Evolutionary conservation across 23 tunicate species (phyloP).

Genomic region (Ciona savignyi): DNA sequence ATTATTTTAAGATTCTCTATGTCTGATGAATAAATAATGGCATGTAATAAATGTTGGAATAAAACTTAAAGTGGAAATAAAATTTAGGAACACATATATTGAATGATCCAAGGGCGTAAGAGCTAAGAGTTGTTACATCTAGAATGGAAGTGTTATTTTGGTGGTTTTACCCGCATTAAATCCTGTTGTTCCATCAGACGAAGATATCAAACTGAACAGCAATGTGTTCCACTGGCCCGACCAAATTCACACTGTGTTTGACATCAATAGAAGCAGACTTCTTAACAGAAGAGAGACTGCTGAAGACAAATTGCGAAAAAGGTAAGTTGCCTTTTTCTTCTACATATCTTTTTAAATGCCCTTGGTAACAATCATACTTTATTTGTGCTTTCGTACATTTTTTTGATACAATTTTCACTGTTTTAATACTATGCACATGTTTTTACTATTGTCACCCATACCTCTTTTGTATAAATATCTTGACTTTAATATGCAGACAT

Average conservation of each 20-base stretch:
- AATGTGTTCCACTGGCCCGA: conserved; percentile 97
- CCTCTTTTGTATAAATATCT: not conserved
- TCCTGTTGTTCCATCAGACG: conserved; percentile 59
- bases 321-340: conserved; percentile 17
- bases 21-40: no score
- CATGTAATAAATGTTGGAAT: no score
- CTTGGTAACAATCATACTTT: not conserved
- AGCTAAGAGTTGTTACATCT: no score
- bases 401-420: no score
- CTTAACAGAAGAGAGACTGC: conserved; percentile 80
- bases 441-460: not conserved
- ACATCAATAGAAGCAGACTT: conserved; percentile 64
- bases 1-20: no score
- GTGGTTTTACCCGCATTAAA: no score
- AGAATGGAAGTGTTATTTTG: no score
- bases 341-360: not conserved
- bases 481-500: not conserved
- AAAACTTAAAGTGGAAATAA: no score
- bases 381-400: no score
- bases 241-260: conserved; percentile 80
- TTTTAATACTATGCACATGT: no score
- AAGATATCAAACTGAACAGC: conserved; percentile 94
- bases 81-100: no score
- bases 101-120: no score
- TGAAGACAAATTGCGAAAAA: conserved; percentile 78